Percentiles rank a stretch among this genome's conserved stretches.
Conservation (phyloP, 2,797 vertebrate species). For the Zonotrichia albicollis region DNA sequence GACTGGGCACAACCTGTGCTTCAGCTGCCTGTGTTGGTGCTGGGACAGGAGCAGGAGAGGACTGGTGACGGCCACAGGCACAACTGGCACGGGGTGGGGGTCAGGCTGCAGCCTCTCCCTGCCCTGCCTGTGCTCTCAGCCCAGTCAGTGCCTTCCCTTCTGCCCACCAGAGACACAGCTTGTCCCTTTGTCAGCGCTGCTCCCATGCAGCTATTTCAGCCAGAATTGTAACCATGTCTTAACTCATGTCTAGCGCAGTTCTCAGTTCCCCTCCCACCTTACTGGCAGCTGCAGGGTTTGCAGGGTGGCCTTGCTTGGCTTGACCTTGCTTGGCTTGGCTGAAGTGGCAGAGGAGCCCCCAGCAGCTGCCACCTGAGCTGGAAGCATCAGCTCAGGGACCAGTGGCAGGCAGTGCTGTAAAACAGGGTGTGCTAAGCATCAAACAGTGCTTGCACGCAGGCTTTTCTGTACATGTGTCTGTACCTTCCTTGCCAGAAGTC, state of each 20-base stretch:
- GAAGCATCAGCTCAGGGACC: not conserved
- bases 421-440: rapidly evolving
- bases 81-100: not conserved
- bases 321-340: not conserved
- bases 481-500: not conserved
- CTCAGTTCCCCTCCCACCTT: not conserved
- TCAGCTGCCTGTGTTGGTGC: not conserved
- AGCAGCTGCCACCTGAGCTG: not conserved
- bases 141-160: not conserved
- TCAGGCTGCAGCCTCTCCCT: not conserved
- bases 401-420: not conserved
- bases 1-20: not conserved
- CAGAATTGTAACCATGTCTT: not conserved
- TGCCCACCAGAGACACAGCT: not conserved
- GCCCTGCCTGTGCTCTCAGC: not conserved
- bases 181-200: not conserved
- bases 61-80: not conserved
- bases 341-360: not conserved
- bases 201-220: not conserved
- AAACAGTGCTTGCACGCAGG: not conserved
- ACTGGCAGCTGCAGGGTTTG: not conserved
- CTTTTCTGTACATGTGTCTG: not conserved
- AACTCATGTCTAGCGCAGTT: not conserved
- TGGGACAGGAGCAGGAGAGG: not conserved
- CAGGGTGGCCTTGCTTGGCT: not conserved